Evolutionary conservation across 2,113 vertebrate genomes (phyloP).

Genomic region (Rhinolophus ferrumequinum): DNA sequence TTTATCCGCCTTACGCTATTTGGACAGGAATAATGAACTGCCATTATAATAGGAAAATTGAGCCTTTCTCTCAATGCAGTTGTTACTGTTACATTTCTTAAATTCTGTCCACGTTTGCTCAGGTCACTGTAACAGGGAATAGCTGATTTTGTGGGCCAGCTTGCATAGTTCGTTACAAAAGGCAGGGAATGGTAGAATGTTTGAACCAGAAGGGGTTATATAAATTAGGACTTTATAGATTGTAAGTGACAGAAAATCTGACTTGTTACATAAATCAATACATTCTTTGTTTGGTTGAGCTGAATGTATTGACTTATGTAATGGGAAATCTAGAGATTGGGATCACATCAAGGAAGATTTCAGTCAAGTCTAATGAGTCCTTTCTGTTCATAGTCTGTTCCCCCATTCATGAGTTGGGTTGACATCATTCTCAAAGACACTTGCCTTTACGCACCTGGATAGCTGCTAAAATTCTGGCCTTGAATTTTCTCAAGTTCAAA

Average conservation of each 20-base stretch:
- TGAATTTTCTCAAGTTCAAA: background rate
- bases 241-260: background rate
- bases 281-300: background rate
- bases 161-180: background rate
- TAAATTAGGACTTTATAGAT: background rate
- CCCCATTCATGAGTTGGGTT: fast-evolving
- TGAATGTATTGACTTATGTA: background rate
- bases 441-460: background rate
- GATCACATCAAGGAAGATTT: background rate
- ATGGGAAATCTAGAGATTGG: background rate
- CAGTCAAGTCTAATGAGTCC: background rate
- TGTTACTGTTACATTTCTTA: background rate
- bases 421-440: background rate
- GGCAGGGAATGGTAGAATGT: background rate
- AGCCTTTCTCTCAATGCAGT: background rate
- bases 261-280: background rate
- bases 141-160: background rate
- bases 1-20: background rate
- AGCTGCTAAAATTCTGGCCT: background rate
- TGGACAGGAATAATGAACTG: slow-evolving; percentile 8
- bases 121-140: background rate
- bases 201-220: background rate
- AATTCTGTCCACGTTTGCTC: background rate
- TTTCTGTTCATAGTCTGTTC: background rate
- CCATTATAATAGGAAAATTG: background rate